Percentiles rank a stretch among this genome's conserved stretches.
phyloP scores from a whole-genome alignment of 2,888 invertebrate species.

The Latrodectus elegans region DNA sequence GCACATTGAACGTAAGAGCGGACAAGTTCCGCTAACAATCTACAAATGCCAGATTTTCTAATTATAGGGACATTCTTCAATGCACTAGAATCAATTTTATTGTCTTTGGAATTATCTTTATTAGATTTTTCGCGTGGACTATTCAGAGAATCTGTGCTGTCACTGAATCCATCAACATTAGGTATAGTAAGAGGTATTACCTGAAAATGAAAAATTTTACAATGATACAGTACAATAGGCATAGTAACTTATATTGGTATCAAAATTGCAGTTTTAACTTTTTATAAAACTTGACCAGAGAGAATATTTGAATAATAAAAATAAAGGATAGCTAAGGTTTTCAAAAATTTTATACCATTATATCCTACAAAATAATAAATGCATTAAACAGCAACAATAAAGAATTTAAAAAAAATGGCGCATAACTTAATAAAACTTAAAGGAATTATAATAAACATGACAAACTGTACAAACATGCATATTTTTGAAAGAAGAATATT shows the following conservation, averaged over 20 bases:
- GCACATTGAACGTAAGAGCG: slow-evolving; percentile 86
- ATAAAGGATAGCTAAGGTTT: no score
- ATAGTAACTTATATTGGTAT: not conserved
- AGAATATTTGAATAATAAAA: no score
- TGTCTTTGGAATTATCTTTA: slow-evolving; percentile 67
- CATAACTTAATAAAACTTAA: no score
- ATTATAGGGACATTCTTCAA: slow-evolving; percentile 80
- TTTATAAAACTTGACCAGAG: not conserved
- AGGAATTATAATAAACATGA: no score
- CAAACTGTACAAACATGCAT: no score
- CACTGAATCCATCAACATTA: slow-evolving; percentile 61
- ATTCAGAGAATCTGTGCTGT: slow-evolving; percentile 54
- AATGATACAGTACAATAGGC: not conserved
- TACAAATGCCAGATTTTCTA: slow-evolving; percentile 84
- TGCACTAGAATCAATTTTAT: slow-evolving; percentile 73
- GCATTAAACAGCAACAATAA: no score
- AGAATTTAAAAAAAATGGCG: no score
- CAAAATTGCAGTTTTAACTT: not conserved
- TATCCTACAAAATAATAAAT: no score
- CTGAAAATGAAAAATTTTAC: slow-evolving; percentile 32
- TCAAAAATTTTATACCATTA: no score
- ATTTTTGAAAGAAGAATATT: no score
- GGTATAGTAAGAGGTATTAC: slow-evolving; percentile 56
- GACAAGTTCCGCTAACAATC: slow-evolving; percentile 86
- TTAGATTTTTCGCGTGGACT: slow-evolving; percentile 40